Evolutionary conservation across 2,797 vertebrate species (phyloP).

Genomic region (Chaenodraco wilsoni): DNA sequence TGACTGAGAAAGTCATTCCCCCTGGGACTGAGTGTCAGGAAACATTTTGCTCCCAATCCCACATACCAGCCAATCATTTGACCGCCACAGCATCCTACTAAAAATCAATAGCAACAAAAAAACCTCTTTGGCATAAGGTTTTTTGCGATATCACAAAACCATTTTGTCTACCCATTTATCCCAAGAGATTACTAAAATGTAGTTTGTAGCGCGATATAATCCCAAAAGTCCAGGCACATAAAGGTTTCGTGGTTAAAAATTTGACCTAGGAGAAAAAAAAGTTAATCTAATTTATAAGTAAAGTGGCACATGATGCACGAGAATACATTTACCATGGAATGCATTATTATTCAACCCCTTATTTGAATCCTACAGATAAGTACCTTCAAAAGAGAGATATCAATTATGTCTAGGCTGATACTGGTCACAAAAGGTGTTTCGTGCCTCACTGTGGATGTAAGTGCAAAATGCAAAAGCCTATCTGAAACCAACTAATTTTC

Average conservation of each 20-base stretch:
- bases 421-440: conserved; percentile 44
- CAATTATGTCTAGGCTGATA: conserved; percentile 48
- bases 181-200: conserved; percentile 9
- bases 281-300: neutral
- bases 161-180: conserved; percentile 31
- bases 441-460: conserved; percentile 43
- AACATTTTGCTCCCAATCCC: conserved; percentile 61
- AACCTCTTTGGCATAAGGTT: conserved; percentile 15
- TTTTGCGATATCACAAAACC: conserved; percentile 38
- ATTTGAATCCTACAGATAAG: conserved; percentile 51
- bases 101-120: conserved; percentile 59
- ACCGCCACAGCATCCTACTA: conserved; percentile 38
- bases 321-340: conserved; percentile 5
- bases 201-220: conserved; percentile 25
- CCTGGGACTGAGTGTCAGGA: conserved; percentile 40
- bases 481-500: conserved; percentile 62
- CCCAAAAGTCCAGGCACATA: conserved; percentile 9
- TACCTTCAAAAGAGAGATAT: conserved; percentile 28
- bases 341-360: conserved; percentile 28
- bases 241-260: neutral
- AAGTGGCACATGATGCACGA: neutral
- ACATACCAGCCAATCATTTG: conserved; percentile 61
- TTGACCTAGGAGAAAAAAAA: conserved; percentile 9
- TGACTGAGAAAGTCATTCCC: conserved; percentile 55
- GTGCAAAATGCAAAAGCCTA: conserved; percentile 46